These are phyloP conservation scores for Drosophila borealis DNA, from an alignment of 2,888 invertebrate genomes.

Conservation along the genomic window DNA sequence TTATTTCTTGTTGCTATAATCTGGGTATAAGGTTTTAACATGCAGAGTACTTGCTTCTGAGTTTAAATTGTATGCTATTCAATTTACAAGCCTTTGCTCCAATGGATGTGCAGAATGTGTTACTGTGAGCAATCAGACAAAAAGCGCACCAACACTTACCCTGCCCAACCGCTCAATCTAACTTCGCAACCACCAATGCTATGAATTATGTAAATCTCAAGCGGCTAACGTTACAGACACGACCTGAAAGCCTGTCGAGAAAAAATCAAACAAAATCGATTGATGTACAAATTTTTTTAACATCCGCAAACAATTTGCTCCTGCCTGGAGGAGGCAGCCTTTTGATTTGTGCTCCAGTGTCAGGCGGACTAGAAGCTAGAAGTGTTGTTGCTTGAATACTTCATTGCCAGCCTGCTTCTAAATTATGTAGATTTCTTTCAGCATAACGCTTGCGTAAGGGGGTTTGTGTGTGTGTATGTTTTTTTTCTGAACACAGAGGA, in stretches of 20 bases:
- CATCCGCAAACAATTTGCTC: slow-evolving; percentile 75
- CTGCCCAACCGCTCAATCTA: slow-evolving; percentile 54
- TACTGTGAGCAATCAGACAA: slow-evolving; percentile 56
- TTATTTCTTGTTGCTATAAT: not conserved
- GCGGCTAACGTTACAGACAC: slow-evolving; percentile 63
- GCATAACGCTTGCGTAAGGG: slow-evolving; percentile 64
- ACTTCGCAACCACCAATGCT: slow-evolving; percentile 44
- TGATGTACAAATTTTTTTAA: slow-evolving; percentile 77
- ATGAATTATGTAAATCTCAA: slow-evolving; percentile 78
- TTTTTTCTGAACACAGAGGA: slow-evolving; percentile 22
- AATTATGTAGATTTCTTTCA: slow-evolving; percentile 80
- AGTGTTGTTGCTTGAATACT: slow-evolving; percentile 23
- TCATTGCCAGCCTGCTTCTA: slow-evolving; percentile 65
- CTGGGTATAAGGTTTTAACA: not conserved
- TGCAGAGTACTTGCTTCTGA: too few relatives aligned
- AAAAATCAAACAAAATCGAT: slow-evolving; percentile 78
- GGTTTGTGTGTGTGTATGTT: slow-evolving; percentile 22
- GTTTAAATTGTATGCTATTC: slow-evolving; percentile 39
- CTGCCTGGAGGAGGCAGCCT: slow-evolving; percentile 37
- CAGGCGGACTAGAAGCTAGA: slow-evolving; percentile 35
- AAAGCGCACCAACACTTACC: slow-evolving; percentile 28
- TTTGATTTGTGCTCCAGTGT: slow-evolving; percentile 71
- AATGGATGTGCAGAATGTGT: slow-evolving; percentile 50
- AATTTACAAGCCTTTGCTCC: slow-evolving; percentile 44
- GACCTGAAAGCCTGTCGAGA: slow-evolving; percentile 32